Evolutionary conservation across 2,888 invertebrate genomes (phyloP).

Genomic region (Xanthorhoe designata): DNA sequence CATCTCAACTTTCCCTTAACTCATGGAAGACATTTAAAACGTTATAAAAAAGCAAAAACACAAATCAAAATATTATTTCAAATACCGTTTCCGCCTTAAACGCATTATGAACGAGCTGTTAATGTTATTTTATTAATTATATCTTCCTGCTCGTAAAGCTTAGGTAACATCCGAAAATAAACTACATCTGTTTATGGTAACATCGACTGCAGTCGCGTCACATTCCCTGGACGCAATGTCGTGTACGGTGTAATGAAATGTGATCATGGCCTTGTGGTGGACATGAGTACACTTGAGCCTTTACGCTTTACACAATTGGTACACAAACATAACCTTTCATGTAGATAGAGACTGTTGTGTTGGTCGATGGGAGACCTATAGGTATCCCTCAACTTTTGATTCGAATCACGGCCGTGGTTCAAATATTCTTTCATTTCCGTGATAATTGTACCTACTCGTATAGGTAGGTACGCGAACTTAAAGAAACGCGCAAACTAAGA

Average conservation of each 20-base stretch:
- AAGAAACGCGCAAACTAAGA: too few species aligned
- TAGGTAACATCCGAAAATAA: conserved; percentile 72
- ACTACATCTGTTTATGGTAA: conserved; percentile 68
- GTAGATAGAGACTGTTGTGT: too few species aligned
- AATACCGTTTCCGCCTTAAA: conserved; percentile 67
- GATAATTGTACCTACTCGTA: too few species aligned
- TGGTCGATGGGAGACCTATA: too few species aligned
- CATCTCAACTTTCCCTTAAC: background rate
- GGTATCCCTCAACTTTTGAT: too few species aligned
- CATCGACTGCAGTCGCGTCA: conserved; percentile 45
- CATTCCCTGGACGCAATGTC: conserved; percentile 35
- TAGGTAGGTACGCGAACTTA: too few species aligned
- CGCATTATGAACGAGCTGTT: conserved; percentile 69
- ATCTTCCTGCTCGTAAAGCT: conserved; percentile 76
- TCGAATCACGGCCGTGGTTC: too few species aligned
- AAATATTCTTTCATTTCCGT: too few species aligned
- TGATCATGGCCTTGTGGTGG: conserved; percentile 1
- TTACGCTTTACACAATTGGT: background rate
- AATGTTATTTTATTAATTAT: conserved; percentile 77
- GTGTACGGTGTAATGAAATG: background rate
- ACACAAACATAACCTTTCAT: background rate
- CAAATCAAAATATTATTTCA: conserved; percentile 60
- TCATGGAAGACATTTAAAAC: background rate
- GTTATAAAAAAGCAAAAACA: conserved; percentile 33
- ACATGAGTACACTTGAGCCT: background rate